phyloP scores from a whole-genome alignment of 2,888 invertebrate genomes.

The Cryptus viduatorius region DNA sequence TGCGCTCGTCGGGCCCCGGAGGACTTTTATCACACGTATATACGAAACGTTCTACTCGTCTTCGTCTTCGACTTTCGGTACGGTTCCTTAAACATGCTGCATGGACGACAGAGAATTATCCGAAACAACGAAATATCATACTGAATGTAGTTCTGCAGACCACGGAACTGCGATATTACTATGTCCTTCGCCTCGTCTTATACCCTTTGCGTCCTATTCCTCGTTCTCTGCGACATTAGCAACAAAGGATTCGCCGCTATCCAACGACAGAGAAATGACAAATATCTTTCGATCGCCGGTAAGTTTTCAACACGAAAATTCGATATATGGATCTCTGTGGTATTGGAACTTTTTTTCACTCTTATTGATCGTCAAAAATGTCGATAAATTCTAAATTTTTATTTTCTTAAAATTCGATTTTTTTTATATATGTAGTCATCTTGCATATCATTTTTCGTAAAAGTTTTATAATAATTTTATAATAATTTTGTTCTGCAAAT shows the following conservation, averaged over 20 bases:
- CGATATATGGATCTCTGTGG: not conserved
- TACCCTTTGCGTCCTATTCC: slow-evolving; percentile 60
- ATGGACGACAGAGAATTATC: not conserved
- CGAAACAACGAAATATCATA: slow-evolving; percentile 22
- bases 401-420: too few species aligned
- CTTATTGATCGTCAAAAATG: too few species aligned
- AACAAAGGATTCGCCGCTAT: not conserved
- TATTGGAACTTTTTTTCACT: too few species aligned
- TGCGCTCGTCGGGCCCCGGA: slow-evolving; percentile 27
- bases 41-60: not conserved
- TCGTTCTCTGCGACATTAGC: slow-evolving; percentile 39
- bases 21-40: slow-evolving; percentile 4
- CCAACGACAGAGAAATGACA: slow-evolving; percentile 77
- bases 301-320: slow-evolving; percentile 49
- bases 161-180: slow-evolving; percentile 7
- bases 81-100: slow-evolving; percentile 17
- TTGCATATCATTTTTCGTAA: too few species aligned
- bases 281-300: slow-evolving; percentile 76
- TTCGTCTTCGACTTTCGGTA: not conserved
- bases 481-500: too few species aligned
- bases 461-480: too few species aligned
- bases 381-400: too few species aligned
- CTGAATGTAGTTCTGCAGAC: not conserved
- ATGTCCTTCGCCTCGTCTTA: slow-evolving; percentile 60
- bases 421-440: too few species aligned